Evolutionary conservation across 2,797 vertebrate genomes (phyloP), one percentile per base, ranked within the genome.

Genomic region (Sitta carolinensis): DNA sequence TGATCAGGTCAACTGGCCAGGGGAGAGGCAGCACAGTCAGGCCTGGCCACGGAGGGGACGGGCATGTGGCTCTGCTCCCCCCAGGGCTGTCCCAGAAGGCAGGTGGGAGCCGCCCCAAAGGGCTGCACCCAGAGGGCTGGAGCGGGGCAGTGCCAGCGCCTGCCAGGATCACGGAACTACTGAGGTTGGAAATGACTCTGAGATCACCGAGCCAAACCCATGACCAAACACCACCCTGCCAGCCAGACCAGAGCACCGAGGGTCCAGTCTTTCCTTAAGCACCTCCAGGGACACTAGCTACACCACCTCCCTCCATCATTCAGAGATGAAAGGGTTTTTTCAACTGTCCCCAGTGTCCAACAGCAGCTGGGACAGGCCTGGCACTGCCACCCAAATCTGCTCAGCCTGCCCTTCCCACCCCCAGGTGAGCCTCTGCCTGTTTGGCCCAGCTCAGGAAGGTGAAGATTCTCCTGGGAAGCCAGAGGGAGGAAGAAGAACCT

Each of bases 1-100:
- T 98, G 93, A 99, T 98, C 93, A 97, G 95, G 86, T 98, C 98
- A 34, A 95, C 97, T 97, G 97, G 29, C 10, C 9, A 38, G 67
- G 77, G 79, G 87, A 94, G 43, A 96, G 61, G 89, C 36, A 55
- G 69, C 48, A 30, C 13, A 0, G 54, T 94, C 47, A 90, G 87
- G 16, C 30, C 32, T 3, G 5, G 30, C 16, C 52, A 23, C 1
- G 3, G 27, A 52, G 19, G 58, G 79, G 40, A 70, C 7, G 3
- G 29, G 43, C 21, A 26, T 19, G 52, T 2, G 4, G 66, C 5
- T 7, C 20, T 7, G 1, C 20, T 81, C 12, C 48, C 38, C 27
- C 1, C 5, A 1, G 4, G 25, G 64, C 3, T 25, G 55, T 1
- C 27, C 25, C 57, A 19, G 9, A 21, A 50, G 38, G 29, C 10